Base-by-base conservation (phyloP, 2,888 invertebrate species). In the Auanema sp. region DNA sequence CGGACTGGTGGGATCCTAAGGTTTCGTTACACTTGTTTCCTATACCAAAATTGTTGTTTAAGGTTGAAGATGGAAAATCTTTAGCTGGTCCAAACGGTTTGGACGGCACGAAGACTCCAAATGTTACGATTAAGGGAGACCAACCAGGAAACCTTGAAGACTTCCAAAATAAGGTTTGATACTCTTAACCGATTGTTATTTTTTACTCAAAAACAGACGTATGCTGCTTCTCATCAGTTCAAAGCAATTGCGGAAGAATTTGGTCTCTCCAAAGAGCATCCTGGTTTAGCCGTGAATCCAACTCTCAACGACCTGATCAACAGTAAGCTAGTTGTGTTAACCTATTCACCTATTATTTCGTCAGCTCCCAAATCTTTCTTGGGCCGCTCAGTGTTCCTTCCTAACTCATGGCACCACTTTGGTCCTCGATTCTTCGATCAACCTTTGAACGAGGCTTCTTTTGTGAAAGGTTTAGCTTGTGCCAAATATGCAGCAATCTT, bases 361-460 rank as follows among this genome's bases (percentile, higher is more conserved):
- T 14, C 60, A 72, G 72, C 72, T 5, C 70, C 71, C 24, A 71
- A 74, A 54, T n/a, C 53, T 16, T 52, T 72, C n/a, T 57, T 75
- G 21, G 77, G 79, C 33, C 67, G 74, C 47, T 71, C 67, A 58
- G 40, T 65, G 0, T 33, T 68, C 40, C 43, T 68, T 43, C 67
- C 69, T 18, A 75, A 68, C 60, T 65, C 68, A 1, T 72, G 74
- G 76, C 73, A 75, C 56, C 69, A 71, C 44, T 70, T 67, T 24
- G 82, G 82, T 14, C 82, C 82, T 23, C 71, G 82, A 10, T 82
- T 82, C 71, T 81, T 79, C 67, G 78, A 82, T 64, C 66, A 74
- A 52, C 82, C 82, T 16, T 57, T 82, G 40, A 83, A 83, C 56
- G 78, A 82, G 59, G 81, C 75, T 51, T 70, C 80, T n/a, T 69